phyloP scores from a whole-genome alignment of 2,888 invertebrate genomes.

The Erannis defoliaria region DNA sequence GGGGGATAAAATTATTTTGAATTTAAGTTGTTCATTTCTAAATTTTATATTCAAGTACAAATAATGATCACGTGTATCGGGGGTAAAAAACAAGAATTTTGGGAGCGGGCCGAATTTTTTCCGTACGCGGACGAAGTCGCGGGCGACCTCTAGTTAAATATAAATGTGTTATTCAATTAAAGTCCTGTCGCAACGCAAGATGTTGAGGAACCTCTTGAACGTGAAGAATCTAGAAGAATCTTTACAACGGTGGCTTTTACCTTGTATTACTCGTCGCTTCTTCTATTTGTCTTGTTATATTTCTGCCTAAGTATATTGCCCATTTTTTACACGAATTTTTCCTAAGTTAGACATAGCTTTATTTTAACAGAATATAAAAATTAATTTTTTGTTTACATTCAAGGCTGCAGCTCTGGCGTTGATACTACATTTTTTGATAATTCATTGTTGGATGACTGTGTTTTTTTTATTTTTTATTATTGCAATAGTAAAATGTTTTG shows the following conservation, averaged over 20 bases:
- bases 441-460: background rate
- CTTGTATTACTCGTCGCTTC: slow-evolving; percentile 73
- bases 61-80: too few relatives aligned
- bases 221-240: too few relatives aligned
- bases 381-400: slow-evolving; percentile 3
- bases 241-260: slow-evolving; percentile 54
- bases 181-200: too few relatives aligned
- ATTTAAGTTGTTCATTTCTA: too few relatives aligned
- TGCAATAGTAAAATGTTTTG: background rate
- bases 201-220: too few relatives aligned
- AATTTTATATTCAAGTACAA: too few relatives aligned
- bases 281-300: slow-evolving; percentile 57
- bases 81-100: too few relatives aligned
- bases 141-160: too few relatives aligned
- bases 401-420: background rate
- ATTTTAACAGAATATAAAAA: background rate
- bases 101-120: too few relatives aligned
- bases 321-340: slow-evolving; percentile 52
- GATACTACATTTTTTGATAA: background rate
- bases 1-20: too few relatives aligned
- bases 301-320: slow-evolving; percentile 59
- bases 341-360: slow-evolving; percentile 20
- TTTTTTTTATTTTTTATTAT: background rate
- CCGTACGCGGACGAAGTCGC: too few relatives aligned
- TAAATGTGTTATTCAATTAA: too few relatives aligned